phyloP scores from a whole-genome alignment of 2,797 vertebrate species.

The Scolopax rusticola region DNA sequence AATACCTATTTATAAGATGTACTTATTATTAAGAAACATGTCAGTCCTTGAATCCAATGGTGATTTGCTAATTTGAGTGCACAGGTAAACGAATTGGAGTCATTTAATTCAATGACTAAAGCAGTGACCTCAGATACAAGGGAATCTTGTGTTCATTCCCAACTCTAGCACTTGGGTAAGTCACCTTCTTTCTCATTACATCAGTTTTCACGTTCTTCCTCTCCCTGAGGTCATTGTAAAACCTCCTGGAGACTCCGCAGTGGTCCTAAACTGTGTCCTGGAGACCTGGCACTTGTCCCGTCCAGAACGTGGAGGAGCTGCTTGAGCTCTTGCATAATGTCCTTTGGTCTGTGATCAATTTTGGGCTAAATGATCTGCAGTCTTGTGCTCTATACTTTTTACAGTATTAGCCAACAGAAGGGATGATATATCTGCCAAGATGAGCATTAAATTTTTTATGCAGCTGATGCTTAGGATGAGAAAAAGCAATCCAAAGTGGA shows the following conservation, averaged over 20 bases:
- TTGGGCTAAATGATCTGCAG: background rate
- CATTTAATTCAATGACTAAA: background rate
- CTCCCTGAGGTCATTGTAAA: background rate
- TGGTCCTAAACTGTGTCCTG: background rate
- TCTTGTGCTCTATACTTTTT: background rate
- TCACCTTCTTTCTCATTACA: background rate
- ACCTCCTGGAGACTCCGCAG: background rate
- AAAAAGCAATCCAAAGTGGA: background rate
- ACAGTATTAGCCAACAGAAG: background rate
- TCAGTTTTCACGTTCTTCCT: background rate
- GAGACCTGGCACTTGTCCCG: background rate
- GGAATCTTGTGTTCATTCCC: background rate
- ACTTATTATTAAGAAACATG: background rate
- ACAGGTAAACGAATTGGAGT: fast-evolving
- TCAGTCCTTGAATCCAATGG: background rate
- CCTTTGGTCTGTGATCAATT: background rate
- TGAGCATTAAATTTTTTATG: background rate
- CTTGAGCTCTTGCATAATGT: background rate
- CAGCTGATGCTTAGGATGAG: background rate
- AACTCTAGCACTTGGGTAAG: background rate
- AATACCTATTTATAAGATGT: background rate
- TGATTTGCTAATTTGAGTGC: background rate
- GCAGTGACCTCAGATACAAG: background rate
- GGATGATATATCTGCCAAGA: background rate
- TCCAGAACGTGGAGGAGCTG: fast-evolving